phyloP scores from a whole-genome alignment of 2,888 invertebrate species.

The Dastarcus helophoroides region DNA sequence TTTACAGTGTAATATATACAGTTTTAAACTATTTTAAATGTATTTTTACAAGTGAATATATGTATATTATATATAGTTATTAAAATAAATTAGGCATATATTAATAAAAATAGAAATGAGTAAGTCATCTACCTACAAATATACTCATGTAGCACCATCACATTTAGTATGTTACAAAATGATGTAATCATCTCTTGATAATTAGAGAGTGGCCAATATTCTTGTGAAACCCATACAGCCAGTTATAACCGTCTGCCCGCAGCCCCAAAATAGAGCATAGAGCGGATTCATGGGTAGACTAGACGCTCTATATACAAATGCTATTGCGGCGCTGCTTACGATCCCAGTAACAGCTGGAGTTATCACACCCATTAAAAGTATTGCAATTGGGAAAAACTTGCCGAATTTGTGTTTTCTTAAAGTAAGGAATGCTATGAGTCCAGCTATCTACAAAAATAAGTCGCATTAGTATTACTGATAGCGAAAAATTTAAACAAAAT shows the following conservation, averaged over 20 bases:
- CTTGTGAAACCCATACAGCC: slow-evolving; percentile 87
- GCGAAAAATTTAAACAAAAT: too few species aligned
- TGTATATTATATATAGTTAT: too few species aligned
- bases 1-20: too few species aligned
- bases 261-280: slow-evolving; percentile 89
- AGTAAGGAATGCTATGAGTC: slow-evolving; percentile 81
- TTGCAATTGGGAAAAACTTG: slow-evolving; percentile 82
- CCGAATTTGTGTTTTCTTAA: slow-evolving; percentile 90
- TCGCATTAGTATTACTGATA: too few species aligned
- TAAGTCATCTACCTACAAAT: too few species aligned
- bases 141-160: slow-evolving; percentile 34
- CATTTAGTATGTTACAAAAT: slow-evolving; percentile 25
- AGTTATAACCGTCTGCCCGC: slow-evolving; percentile 82
- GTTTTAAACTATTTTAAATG: too few species aligned
- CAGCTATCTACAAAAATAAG: slow-evolving; percentile 54
- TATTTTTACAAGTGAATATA: too few species aligned
- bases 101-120: too few species aligned
- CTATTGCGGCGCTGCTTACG: slow-evolving; percentile 82
- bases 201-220: slow-evolving; percentile 82
- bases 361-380: slow-evolving; percentile 80
- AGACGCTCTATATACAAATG: slow-evolving; percentile 86
- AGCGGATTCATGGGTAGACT: slow-evolving; percentile 81
- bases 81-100: too few species aligned
- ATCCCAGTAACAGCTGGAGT: slow-evolving; percentile 82
- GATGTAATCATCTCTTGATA: slow-evolving; percentile 2